Base-by-base conservation (phyloP, 2,888 invertebrate genomes). In the Ornithoptera priamus region DNA sequence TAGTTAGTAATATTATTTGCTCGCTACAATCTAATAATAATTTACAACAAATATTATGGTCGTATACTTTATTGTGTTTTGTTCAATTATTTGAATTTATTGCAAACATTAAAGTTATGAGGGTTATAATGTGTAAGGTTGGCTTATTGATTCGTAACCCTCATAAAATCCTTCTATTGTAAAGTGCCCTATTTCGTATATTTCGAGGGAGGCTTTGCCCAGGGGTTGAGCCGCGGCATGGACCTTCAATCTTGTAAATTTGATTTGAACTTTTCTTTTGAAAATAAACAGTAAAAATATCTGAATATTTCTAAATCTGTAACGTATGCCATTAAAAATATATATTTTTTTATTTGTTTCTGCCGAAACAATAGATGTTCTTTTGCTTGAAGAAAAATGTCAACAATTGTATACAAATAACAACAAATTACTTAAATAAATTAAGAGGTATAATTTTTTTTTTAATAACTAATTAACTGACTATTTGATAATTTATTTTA, bases 111-210 rank as follows among this genome's bases (percentile, higher is more conserved):
- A 81, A 82, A 82, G 82, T 79, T 78, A 80, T 82, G 81, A 78
- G 81, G 84, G 85, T 81, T 80, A 78, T 77, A 80, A 81, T 58
- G 81, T 80, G 79, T 83, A 78, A 78, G 79, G 78, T 77, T 77
- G 76, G 77, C 62, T 82, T 87, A 89, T 90, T 87, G 90, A 90
- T 89, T 90, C 84, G 81, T 82, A 82, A 86, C 90, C 90, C 90
- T 85, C 85, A 89, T 89, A 89, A 89, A 90, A 87, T 85, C 85
- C 85, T 83, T 83, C 83, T 85, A 85, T 85, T 82, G 85, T 85
- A 80, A 85, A 79, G 77, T 81, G 80, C 85, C 87, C 88, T 84
- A 83, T 84, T 85, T 85, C 85, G 85, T 85, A 85, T 81, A 84
- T 84, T 82, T 84, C 82, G 82, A 85, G 86, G 84, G 85, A 81